Conservation (phyloP, 2,888 invertebrate genomes). For the Cryptops parisi region DNA sequence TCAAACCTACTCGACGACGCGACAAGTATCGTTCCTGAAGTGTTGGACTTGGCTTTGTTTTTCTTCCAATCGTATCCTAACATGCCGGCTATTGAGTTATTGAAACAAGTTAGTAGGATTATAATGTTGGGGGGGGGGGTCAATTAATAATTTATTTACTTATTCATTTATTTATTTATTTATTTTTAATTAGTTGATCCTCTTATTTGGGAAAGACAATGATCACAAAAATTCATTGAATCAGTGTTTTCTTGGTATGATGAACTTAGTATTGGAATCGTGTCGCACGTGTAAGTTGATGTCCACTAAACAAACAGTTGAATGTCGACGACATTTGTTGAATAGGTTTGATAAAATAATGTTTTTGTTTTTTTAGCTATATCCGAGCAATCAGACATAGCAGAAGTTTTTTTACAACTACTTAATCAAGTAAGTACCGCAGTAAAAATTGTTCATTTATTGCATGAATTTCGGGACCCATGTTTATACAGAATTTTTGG, state of each 20-base stretch:
- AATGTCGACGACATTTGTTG: no score
- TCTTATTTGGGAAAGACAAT: slow-evolving; percentile 29
- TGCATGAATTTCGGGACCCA: background rate
- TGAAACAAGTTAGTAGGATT: slow-evolving; percentile 45
- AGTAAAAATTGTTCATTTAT: background rate
- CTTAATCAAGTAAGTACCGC: background rate
- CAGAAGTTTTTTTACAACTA: slow-evolving; percentile 37
- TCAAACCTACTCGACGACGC: slow-evolving; percentile 55
- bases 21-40: slow-evolving; percentile 48
- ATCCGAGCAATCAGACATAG: slow-evolving; percentile 48
- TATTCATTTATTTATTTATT: no score
- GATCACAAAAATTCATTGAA: slow-evolving; percentile 28
- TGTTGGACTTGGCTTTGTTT: slow-evolving; percentile 50
- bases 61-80: slow-evolving; percentile 54
- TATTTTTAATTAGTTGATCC: slow-evolving; percentile 31
- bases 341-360: no score
- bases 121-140: background rate
- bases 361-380: slow-evolving; percentile 28
- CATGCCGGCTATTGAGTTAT: slow-evolving; percentile 52
- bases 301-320: background rate
- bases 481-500: background rate
- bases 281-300: slow-evolving; percentile 24
- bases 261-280: slow-evolving; percentile 25
- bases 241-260: slow-evolving; percentile 30
- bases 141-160: background rate